Conservation (phyloP, 2,888 invertebrate species). For the Disparrhopalites patrizii region DNA sequence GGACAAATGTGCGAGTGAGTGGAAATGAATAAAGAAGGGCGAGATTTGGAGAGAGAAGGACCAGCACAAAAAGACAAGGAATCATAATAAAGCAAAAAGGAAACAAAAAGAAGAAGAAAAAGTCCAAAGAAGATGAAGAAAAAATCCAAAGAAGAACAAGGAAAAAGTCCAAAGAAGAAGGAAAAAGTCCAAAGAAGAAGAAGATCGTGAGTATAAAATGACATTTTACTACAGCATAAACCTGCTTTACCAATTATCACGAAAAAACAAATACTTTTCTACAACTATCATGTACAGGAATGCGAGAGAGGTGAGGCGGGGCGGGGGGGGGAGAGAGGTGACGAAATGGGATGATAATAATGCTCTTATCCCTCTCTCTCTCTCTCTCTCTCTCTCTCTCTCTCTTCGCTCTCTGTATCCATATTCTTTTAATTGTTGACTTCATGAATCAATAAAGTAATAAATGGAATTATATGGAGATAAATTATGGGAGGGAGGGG, state of each 20-base stretch:
- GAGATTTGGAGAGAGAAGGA: no score
- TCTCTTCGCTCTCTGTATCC: neutral
- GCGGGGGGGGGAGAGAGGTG: neutral
- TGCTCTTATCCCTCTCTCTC: neutral
- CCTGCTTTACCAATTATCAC: no score
- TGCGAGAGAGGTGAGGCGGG: neutral
- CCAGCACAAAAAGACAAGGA: no score
- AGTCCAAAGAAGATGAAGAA: neutral
- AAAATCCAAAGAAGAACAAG: no score
- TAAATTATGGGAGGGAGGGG: neutral
- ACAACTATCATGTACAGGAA: neutral
- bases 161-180: no score
- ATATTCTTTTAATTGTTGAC: constrained; percentile 12
- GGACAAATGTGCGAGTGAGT: neutral
- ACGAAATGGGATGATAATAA: neutral
- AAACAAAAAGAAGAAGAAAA: neutral
- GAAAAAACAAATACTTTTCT: neutral
- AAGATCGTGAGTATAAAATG: no score
- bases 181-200: no score
- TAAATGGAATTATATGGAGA: constrained; percentile 16
- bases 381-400: neutral
- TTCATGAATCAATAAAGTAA: constrained; percentile 26
- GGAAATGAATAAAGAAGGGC: no score
- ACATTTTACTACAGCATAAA: no score
- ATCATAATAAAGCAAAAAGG: neutral